Conservation (phyloP, 2,888 invertebrate species). For the Embidobia sp. region DNA sequence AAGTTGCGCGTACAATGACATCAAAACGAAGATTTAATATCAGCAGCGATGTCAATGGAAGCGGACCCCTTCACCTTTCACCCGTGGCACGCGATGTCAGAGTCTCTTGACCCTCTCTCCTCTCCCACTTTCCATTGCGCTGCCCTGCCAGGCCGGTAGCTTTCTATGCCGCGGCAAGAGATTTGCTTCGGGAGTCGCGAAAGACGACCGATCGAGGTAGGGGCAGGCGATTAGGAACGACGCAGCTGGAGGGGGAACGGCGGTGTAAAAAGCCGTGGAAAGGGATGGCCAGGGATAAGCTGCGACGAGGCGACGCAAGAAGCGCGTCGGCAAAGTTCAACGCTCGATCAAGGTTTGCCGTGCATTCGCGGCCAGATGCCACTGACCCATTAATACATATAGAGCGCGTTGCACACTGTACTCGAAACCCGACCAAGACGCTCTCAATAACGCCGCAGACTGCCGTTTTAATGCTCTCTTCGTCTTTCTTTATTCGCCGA, state of each 20-base stretch:
- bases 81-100: slow-evolving; percentile 52
- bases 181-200: slow-evolving; percentile 27
- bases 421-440: slow-evolving; percentile 65
- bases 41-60: slow-evolving; percentile 44
- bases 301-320: slow-evolving; percentile 56
- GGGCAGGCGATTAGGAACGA: slow-evolving; percentile 8
- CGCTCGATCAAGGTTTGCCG: slow-evolving; percentile 72
- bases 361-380: slow-evolving; percentile 74
- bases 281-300: slow-evolving; percentile 44
- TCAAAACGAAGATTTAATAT: slow-evolving; percentile 41
- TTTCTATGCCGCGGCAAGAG: slow-evolving; percentile 28
- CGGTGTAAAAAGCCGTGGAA: slow-evolving; percentile 37
- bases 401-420: slow-evolving; percentile 69
- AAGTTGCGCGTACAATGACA: slow-evolving; percentile 42
- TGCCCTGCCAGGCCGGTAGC: too few relatives aligned
- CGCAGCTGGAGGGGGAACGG: not conserved
- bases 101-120: slow-evolving; percentile 29
- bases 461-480: too few relatives aligned
- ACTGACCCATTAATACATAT: slow-evolving; percentile 80
- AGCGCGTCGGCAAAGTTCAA: slow-evolving; percentile 73
- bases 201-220: too few relatives aligned
- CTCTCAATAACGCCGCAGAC: slow-evolving; percentile 1
- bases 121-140: too few relatives aligned
- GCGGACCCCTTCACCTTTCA: slow-evolving; percentile 55
- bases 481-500: too few relatives aligned